phyloP scores from a whole-genome alignment of 2,888 invertebrate genomes.

The Arctia plantaginis region DNA sequence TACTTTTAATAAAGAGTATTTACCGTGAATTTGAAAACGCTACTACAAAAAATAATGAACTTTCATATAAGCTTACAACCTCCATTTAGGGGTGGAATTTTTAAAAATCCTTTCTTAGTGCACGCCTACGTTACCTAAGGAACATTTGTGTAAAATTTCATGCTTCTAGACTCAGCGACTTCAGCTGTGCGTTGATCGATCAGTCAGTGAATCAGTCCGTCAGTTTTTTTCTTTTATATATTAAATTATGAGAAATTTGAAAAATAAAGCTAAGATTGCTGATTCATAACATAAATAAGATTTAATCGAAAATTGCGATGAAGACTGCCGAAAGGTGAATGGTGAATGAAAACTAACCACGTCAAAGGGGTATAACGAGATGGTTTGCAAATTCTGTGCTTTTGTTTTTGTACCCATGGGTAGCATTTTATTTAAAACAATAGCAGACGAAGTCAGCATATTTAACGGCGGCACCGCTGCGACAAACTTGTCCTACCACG shows the following conservation, averaged over 20 bases:
- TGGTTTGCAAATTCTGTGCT: slow-evolving; percentile 53
- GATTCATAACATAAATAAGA: not conserved
- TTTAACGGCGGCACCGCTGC: slow-evolving; percentile 46
- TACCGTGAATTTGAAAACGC: too few relatives aligned
- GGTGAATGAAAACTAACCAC: slow-evolving; percentile 48
- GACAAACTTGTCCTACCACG: slow-evolving; percentile 59
- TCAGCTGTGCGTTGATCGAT: too few relatives aligned
- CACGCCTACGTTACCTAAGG: too few relatives aligned
- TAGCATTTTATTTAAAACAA: slow-evolving; percentile 74
- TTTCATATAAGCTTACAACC: too few relatives aligned
- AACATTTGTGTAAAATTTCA: too few relatives aligned
- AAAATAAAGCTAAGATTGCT: not conserved
- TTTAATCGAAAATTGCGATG: not conserved
- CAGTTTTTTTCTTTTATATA: not conserved
- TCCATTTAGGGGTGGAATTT: too few relatives aligned
- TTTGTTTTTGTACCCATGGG: slow-evolving; percentile 61
- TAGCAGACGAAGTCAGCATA: slow-evolving; percentile 73
- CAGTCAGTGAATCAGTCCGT: too few relatives aligned
- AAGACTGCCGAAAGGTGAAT: slow-evolving; percentile 17
- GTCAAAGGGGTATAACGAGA: slow-evolving; percentile 60
- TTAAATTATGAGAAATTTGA: not conserved
- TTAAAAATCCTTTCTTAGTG: too few relatives aligned
- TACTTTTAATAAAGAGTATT: too few relatives aligned
- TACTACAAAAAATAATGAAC: too few relatives aligned
- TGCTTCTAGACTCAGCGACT: too few relatives aligned